phyloP scores from a whole-genome alignment of 2,113 vertebrate species.

The Oncorhynchus tshawytscha region DNA sequence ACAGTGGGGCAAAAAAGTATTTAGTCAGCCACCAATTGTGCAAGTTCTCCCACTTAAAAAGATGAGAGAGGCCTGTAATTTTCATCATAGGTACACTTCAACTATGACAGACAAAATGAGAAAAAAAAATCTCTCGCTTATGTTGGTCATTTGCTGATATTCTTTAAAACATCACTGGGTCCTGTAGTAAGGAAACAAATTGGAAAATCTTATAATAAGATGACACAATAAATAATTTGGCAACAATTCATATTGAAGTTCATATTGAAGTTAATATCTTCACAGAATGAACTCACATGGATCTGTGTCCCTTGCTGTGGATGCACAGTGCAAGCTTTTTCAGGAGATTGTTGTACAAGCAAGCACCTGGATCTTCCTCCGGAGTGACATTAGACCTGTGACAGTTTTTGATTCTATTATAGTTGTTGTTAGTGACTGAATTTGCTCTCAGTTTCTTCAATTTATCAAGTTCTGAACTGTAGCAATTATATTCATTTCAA shows the following conservation, averaged over 20 bases:
- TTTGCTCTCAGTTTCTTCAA: not conserved
- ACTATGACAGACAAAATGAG: too few relatives aligned
- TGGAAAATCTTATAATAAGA: not conserved
- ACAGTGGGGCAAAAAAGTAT: too few relatives aligned
- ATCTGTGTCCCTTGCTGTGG: slow-evolving; percentile 2
- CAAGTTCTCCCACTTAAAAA: too few relatives aligned
- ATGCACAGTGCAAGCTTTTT: slow-evolving; percentile 39
- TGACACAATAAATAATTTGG: too few relatives aligned
- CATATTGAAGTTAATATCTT: too few relatives aligned
- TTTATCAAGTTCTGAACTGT: too few relatives aligned
- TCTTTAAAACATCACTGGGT: not conserved
- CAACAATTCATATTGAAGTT: too few relatives aligned
- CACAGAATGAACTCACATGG: too few relatives aligned
- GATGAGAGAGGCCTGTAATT: too few relatives aligned
- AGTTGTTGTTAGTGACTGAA: not conserved
- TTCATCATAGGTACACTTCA: too few relatives aligned
- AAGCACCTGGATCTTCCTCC: slow-evolving; percentile 26
- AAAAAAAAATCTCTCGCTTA: too few relatives aligned
- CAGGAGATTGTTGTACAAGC: slow-evolving; percentile 38
- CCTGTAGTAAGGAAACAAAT: not conserved
- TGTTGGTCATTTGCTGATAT: not conserved
- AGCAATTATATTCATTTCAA: not conserved
- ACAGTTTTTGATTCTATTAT: slow-evolving; percentile 1
- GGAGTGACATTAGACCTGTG: slow-evolving; percentile 22
- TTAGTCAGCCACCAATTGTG: too few relatives aligned